A percentile compares a stretch with the other conserved stretches of the same genome.
Evolutionary conservation across 2,888 invertebrate species (phyloP).

Genomic region (Sminthurides aquaticus): DNA sequence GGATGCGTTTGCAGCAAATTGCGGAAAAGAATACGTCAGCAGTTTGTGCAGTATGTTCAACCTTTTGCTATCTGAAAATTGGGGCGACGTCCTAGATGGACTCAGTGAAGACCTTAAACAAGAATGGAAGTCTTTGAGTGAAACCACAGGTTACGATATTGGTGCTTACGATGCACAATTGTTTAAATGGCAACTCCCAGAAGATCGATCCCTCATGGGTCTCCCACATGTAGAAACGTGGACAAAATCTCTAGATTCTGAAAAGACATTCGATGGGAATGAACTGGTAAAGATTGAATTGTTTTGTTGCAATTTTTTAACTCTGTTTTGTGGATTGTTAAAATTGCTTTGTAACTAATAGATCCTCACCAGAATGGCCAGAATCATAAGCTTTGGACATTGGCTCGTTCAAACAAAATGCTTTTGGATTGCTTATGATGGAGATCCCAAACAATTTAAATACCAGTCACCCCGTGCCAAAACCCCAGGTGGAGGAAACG

Average conservation of each 20-base stretch:
- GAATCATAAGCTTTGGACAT: conserved; percentile 34
- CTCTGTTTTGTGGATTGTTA: too few species aligned
- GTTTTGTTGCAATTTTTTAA: neutral
- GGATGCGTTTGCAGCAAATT: conserved; percentile 37
- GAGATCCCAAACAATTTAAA: conserved; percentile 10
- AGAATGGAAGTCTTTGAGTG: conserved; percentile 16
- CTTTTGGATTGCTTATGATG: conserved; percentile 22
- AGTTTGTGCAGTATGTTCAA: conserved; percentile 34
- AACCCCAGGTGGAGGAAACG: neutral
- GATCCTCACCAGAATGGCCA: conserved; percentile 30
- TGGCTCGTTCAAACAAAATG: conserved; percentile 36
- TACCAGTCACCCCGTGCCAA: conserved; percentile 6
- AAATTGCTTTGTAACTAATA: conserved; percentile 18
- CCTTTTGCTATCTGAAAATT: conserved; percentile 31
- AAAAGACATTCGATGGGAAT: neutral
- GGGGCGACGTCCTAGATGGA: conserved; percentile 23
- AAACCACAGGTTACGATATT: neutral
- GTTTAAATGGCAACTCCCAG: conserved; percentile 31
- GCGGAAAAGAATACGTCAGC: conserved; percentile 34
- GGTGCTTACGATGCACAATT: neutral
- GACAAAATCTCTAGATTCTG: conserved; percentile 3
- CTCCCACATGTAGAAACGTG: conserved; percentile 23
- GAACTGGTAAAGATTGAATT: conserved; percentile 14
- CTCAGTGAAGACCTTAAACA: conserved; percentile 11
- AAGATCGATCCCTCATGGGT: conserved; percentile 37